Base-by-base conservation (phyloP, 1,140 invertebrate species). In the Temnothorax nylanderi region DNA sequence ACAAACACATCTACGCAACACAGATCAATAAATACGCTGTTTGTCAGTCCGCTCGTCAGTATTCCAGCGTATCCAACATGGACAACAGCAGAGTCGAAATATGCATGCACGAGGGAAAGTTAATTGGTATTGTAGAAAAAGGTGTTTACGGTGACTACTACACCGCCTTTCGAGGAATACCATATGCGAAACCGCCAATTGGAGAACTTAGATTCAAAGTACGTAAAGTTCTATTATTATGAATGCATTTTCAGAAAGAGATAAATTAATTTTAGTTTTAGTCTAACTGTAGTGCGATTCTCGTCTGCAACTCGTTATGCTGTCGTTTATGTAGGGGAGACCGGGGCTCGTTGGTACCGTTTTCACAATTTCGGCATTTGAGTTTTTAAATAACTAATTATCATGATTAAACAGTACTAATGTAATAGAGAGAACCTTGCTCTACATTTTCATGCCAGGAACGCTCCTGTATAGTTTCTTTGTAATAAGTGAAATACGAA, bases 101-200 rank as follows among this genome's bases (percentile, higher is more conserved):
- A n/a, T 32, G 2, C 11, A 26, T 90, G 1, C 64, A 69, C 5
- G 71, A 90, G 6, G 93, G 93, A 1, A 49, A 71, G 6, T 54
- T 94, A 0, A 81, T 77, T 3, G 93, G 93, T 5, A 3, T 47
- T 0, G 7, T 89, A 1, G 72, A 91, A 10, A 64, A 74, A 1
- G 86, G 49, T 34, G 8, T 89, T 34, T 86, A 89, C 6, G 89
- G 85, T 0, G 82, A 60, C 0, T 2, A 60, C 3, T 93, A 87
- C 8, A 49, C 54, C 4, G 72, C 90, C 0, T 94, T 93, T 32
- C 87, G 88, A 37, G 93, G 92, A 21, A 81, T 94, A 60, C 93
- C 93, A 0, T 94, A 92, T 47, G 93, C 93, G 1, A 90, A 92
- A 60, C 92, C 93, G 4, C 93, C 93, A 0, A 8, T 91, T 8